Base-by-base conservation (phyloP, 2,113 vertebrate genomes). In the Carassius auratus region DNA sequence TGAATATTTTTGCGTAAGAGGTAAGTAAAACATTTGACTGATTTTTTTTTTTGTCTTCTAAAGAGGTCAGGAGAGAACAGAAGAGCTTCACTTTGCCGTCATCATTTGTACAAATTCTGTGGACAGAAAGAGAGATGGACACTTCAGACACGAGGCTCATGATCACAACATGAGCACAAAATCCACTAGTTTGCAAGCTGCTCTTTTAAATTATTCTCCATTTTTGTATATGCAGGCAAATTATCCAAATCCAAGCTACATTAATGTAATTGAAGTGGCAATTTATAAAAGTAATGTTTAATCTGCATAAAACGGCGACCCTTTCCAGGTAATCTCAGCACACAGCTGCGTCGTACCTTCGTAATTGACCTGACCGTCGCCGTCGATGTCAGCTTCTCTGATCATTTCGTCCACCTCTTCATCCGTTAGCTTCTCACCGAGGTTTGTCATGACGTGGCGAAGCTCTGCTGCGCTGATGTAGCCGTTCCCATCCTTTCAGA, bases 101-200 rank as follows among this genome's bases (percentile, higher is more conserved):
- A 99, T 99, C 98, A 99, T 99, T 95, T 98, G 96, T 96, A 99
- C 98, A 96, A 99, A 99, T 95, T 99, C 98, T 99, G 95, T 89
- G 94, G 94, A 64, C 89, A 94, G 77, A 93, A 93, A 90, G 68
- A 61, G 82, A 48, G 69, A 33, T 68, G n/a, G 12, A 19, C 83
- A 17, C 84, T 30, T n/a, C 14, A 57, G 9, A 71, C 4, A 50
- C 10, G 9, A 48, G 9, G 45, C 10, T 48, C 9, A 48, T 12
- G 45, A 48, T 48, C 45, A 10, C 45, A 12, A 48, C 45, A 48
- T 42, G 3, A 48, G 45, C 45, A 48, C 45, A 71, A 33, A 8
- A 36, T 7, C 30, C 9, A 69, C 66, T 33, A 68, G 64, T 15
- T 21, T 71, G 3, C 68, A 21, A 8, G 5, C 17, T 10, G 68